Evolutionary conservation across 2,888 invertebrate genomes (phyloP), one percentile per base, ranked within the genome.

Genomic region (Eulithis testata): DNA sequence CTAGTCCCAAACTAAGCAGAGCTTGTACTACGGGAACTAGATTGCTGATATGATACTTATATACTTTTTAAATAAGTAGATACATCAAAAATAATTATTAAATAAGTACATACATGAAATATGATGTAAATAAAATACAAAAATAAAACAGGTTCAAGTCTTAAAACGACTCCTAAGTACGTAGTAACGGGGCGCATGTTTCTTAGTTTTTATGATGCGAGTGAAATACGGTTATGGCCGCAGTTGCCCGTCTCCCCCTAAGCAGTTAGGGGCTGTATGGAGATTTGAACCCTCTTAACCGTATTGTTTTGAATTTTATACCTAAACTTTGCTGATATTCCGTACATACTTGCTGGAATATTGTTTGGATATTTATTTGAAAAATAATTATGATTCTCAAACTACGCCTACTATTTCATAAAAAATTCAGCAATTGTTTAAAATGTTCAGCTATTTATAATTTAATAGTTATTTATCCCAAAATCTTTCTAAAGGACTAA

Each of bases 191-290:
- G 85, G 84, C 72, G 79, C 78, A 82, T 83, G 83, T 88, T 87
- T 88, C 87, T 85, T 83, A 88, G 87, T 89, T 90, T 90, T 90
- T 90, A 90, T 81, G 90, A 88, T 84, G 76, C 74, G 74, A 72
- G 80, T 90, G 83, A 91, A 85, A 85, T 91, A 90, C 84, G 82
- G 84, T 90, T 89, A 90, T 90, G 76, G 84, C 77, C 72, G 58
- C 77, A 84, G 81, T 85, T 85, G 65, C 80, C 84, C 77, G 74
- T 76, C 76, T 80, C 79, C 77, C 83, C 82, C 82, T 73, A 72
- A 74, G 72, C 72, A 67, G 73, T 76, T 71, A 75, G 77, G 75
- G 80, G 78, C 76, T 72, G 81, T 87, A 86, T 87, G 87, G 83
- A 86, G 83, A 88, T 88, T 78, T 80, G 78, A 75, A 83, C 88